Evolutionary conservation across 2,888 invertebrate species (phyloP).

Genomic region (Melinopterus prodromus): DNA sequence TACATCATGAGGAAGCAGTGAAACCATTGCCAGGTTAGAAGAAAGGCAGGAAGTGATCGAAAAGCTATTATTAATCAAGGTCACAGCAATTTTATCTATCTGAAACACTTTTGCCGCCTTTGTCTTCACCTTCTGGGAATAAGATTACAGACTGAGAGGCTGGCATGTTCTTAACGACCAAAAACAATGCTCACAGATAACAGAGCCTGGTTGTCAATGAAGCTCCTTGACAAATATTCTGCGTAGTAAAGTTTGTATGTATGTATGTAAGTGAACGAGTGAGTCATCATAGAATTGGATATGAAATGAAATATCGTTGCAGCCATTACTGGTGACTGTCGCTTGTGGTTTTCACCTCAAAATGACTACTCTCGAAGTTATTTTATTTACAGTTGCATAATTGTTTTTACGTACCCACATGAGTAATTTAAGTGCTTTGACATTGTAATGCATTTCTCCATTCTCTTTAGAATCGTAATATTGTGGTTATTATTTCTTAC

Average conservation of each 20-base stretch:
- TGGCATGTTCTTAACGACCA: background rate
- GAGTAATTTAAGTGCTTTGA: conserved; percentile 4
- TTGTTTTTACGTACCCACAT: background rate
- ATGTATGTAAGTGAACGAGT: background rate
- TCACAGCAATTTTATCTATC: background rate
- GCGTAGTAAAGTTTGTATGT: background rate
- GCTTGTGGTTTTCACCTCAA: conserved; percentile 4
- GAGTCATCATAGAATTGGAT: background rate
- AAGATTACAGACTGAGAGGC: background rate
- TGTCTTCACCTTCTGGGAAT: background rate
- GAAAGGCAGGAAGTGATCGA: background rate
- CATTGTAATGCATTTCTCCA: background rate
- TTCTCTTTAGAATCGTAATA: background rate
- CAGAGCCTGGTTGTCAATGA: background rate
- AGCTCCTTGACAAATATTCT: background rate
- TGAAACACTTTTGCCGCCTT: background rate
- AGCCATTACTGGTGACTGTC: background rate
- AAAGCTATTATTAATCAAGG: background rate
- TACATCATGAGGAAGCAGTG: background rate
- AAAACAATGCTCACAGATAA: no score
- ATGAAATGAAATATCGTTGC: background rate
- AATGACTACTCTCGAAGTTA: background rate
- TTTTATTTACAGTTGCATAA: background rate
- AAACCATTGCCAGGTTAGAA: background rate
- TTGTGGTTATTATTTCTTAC: background rate